Evolutionary conservation across 2,797 vertebrate species (phyloP), one percentile per base, ranked within the genome.

Genomic region (Sciaenops ocellatus): DNA sequence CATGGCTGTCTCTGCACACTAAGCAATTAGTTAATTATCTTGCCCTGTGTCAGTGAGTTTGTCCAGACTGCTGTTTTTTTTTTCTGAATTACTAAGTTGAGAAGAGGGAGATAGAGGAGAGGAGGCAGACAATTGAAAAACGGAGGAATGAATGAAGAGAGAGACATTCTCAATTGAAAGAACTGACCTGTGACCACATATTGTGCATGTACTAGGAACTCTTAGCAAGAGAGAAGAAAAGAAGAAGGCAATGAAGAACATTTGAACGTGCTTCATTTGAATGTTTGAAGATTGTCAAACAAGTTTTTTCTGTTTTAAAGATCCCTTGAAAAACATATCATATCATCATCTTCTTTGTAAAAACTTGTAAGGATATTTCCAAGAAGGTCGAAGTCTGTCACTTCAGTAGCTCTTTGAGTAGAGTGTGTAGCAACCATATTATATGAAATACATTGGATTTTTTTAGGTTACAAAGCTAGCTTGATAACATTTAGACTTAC

Each of bases 1-100:
- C n/a, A 24, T 26, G 60, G 30, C 65, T 63, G 64, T 78, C 69
- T 79, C 65, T 59, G 68, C 79, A 63, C 73, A 74, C 73, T 84
- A 55, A 85, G 81, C 79, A 88, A 69, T 86, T 82, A 71, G 73
- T 76, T 87, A 88, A 91, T 85, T 83, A 82, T 82, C 73, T 64
- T 34, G 71, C 73, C 60, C 52, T 12, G 82, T 83, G 85, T 87
- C 38, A 22, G 24, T 15, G 76, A 73, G 83, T 90, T 88, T 82
- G 73, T 72, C 82, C 60, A 59, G 51, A 57, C 76, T 63, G 65
- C 71, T 80, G 57, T 38, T 66, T 75, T 69, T 87, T 77, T 61
- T 79, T 66, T 62, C 51, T 77, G 74, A 73, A 79, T 76, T 51
- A 74, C 50, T 30, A 47, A 73, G 28, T 52, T 20, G 52, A 51